Base-by-base conservation (phyloP, 2,113 vertebrate species). In the Lepus timidus region DNA sequence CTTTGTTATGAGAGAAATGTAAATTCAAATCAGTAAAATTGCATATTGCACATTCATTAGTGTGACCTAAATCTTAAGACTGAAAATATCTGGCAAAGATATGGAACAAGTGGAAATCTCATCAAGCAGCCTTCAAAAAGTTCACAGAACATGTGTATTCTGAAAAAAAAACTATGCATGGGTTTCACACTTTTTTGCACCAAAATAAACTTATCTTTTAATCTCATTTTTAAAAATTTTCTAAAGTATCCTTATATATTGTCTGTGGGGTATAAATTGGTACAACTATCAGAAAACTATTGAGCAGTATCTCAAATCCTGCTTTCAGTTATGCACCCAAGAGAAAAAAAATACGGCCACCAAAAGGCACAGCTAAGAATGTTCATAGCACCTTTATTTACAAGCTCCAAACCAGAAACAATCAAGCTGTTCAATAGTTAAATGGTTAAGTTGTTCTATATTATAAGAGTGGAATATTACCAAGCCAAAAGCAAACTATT, bases 11-110 rank as follows among this genome's bases (percentile, higher is more conserved):
- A 95, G 12, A 65, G 58, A 87, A 80, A 87, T 31, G 36, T 4
- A 86, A 95, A 51, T 88, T 61, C 89, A 80, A 92, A 65, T 64
- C 51, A 70, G 55, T 76, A 67, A 92, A 67, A 91, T 14, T 61
- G 51, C 68, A 84, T 3, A 49, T n/a, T 58, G n/a, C 4, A 83
- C 29, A 70, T 20, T 73, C 58, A 31, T 39, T 44, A 81, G 31
- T 93, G 84, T 19, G 27, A 29, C 22, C 67, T 75, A 29, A 29
- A 74, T 89, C 71, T 44, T 29, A 64, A 65, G 58, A 39, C 1
- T 75, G 65, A 79, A 55, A 84, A 68, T n/a, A 93, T 19, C 39
- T 23, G 25, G 88, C 11, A 58, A 85, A 73, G 52, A 71, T 29
- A 52, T 16, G 68, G 91, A 31, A 82, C n/a, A 81, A 74, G 5